phyloP scores from a whole-genome alignment of 2,113 vertebrate species.

The Ahaetulla prasina region DNA sequence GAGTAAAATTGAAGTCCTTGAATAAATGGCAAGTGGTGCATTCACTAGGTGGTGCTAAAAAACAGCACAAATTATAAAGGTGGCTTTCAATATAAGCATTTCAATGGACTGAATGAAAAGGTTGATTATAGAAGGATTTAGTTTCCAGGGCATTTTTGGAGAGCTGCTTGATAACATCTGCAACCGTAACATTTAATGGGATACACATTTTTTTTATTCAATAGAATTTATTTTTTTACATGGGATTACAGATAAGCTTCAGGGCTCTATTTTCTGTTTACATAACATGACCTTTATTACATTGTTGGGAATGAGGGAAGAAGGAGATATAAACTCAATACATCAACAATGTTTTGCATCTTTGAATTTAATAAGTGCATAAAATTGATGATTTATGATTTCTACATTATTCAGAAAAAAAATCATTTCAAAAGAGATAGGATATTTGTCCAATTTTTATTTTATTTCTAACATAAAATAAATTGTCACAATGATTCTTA shows the following conservation, averaged over 20 bases:
- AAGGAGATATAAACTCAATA: background rate
- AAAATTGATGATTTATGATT: background rate
- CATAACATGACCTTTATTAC: background rate
- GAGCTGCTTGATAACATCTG: background rate
- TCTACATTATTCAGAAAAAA: background rate
- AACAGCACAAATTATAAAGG: background rate
- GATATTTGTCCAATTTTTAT: background rate
- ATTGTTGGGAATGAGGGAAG: background rate
- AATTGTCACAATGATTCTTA: background rate
- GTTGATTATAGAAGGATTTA: background rate
- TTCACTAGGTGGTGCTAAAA: background rate
- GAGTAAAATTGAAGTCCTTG: background rate
- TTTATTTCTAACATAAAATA: background rate
- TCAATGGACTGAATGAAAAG: background rate
- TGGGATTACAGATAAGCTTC: background rate
- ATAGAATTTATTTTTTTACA: background rate
- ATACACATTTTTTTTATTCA: background rate
- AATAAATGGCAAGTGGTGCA: background rate
- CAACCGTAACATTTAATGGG: background rate
- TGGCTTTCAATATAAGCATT: background rate
- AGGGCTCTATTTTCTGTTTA: background rate
- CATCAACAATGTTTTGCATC: background rate
- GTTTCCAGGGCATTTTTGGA: background rate
- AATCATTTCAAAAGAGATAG: background rate
- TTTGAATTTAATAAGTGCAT: background rate